phyloP scores from a whole-genome alignment of 2,113 vertebrate species.

The Peromyscus polionotus region DNA sequence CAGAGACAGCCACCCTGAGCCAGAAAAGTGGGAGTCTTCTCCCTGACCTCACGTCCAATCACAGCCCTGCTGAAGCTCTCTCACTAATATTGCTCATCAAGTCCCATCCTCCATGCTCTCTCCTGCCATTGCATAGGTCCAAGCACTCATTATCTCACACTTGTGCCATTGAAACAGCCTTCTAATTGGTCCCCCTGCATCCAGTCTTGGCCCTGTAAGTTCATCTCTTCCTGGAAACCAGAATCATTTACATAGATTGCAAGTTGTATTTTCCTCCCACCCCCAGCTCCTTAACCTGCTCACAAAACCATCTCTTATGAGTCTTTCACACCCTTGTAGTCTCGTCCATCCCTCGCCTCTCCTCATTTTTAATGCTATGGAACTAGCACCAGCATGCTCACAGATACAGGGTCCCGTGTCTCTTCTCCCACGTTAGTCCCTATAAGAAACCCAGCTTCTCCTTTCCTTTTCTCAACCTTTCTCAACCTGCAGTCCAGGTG shows the following conservation, averaged over 20 bases:
- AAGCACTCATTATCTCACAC: background rate
- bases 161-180: background rate
- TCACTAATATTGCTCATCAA: background rate
- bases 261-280: background rate
- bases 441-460: background rate
- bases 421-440: background rate
- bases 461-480: background rate
- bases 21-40: background rate
- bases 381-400: background rate
- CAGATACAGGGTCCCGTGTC: background rate
- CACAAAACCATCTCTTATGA: background rate
- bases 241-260: slow-evolving; percentile 35
- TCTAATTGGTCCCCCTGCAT: slow-evolving; percentile 20
- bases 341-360: background rate
- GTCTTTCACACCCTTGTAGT: background rate
- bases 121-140: background rate
- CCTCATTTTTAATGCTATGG: background rate
- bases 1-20: background rate
- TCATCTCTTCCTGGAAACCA: background rate
- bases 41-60: background rate
- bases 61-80: background rate
- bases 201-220: background rate
- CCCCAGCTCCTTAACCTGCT: background rate
- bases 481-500: background rate
- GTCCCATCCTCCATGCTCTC: background rate